Conservation (phyloP, 1,140 invertebrate species). For the Neuroterus valhalla region DNA sequence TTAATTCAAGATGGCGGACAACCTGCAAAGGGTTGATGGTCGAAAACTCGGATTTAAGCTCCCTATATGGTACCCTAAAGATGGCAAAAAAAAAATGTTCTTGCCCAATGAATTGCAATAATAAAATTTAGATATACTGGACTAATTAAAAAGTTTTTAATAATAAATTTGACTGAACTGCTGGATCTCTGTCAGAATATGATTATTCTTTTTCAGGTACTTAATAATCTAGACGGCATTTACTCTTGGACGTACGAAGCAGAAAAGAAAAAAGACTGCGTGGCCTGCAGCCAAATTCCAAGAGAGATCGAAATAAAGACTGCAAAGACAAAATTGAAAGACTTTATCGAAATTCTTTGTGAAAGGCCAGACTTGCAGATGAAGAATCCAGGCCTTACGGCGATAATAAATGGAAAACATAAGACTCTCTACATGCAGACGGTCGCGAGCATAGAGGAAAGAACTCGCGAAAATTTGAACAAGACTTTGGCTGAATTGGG, state of each 20-base stretch:
- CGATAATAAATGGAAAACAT: slow-evolving; percentile 86
- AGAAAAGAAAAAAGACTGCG: slow-evolving; percentile 89
- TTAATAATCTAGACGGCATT: slow-evolving; percentile 97
- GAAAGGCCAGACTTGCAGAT: slow-evolving; percentile 87
- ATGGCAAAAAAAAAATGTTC: no score
- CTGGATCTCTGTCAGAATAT: no score
- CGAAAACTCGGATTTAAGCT: no score
- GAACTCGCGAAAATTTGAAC: slow-evolving; percentile 89
- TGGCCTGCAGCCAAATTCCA: slow-evolving; percentile 89
- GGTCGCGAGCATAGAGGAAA: slow-evolving; percentile 91
- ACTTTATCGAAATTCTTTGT: slow-evolving; percentile 87
- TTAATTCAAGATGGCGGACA: no score
- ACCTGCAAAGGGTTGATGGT: no score
- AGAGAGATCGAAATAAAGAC: slow-evolving; percentile 83
- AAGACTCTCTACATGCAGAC: slow-evolving; percentile 95
- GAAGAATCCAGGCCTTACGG: slow-evolving; percentile 89
- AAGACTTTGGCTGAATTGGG: slow-evolving; percentile 91
- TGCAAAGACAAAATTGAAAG: slow-evolving; percentile 85
- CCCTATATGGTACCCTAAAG: no score
- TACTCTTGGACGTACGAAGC: slow-evolving; percentile 97
- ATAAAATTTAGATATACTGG: no score
- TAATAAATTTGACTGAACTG: no score
- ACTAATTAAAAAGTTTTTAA: no score
- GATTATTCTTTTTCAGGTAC: slow-evolving; percentile 79
- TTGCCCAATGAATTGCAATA: no score